These are phyloP conservation scores for Rhinichthys klamathensis DNA, from an alignment of 2,113 vertebrate species.

Conservation along the genomic window DNA sequence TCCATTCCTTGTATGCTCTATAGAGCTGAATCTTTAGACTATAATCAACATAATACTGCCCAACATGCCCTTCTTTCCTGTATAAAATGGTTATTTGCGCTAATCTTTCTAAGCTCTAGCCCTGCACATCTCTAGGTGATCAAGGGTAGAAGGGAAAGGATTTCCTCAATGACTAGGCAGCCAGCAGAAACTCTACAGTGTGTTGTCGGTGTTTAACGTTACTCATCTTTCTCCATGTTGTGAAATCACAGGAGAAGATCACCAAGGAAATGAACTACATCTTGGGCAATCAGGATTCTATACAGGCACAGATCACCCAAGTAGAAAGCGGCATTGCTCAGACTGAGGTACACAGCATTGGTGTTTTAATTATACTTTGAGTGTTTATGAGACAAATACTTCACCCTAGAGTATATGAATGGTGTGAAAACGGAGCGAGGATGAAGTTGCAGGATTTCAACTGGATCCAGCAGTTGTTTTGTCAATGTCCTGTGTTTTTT, in stretches of 20 bases:
- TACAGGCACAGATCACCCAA: conserved; percentile 90
- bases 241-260: conserved; percentile 85
- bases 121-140: not conserved
- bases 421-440: not conserved
- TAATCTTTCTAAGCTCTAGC: not conserved
- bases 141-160: not conserved
- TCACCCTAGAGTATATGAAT: not conserved
- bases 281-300: conserved; percentile 89
- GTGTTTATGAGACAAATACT: not conserved
- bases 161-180: not conserved
- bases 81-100: not conserved
- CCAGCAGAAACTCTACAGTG: not conserved
- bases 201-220: not conserved
- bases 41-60: not conserved
- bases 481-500: not conserved
- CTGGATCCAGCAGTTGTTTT: no score
- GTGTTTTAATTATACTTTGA: not conserved
- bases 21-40: conserved; percentile 5
- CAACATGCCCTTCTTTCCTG: conserved; percentile 14
- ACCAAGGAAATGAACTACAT: conserved; percentile 89
- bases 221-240: conserved; percentile 35
- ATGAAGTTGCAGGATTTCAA: no score
- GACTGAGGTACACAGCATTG: conserved; percentile 81
- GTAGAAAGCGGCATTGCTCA: conserved; percentile 89
- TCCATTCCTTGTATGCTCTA: not conserved